These are phyloP conservation scores for Mellilla xanthometata DNA, from an alignment of 2,888 invertebrate genomes.

Conservation along the genomic window DNA sequence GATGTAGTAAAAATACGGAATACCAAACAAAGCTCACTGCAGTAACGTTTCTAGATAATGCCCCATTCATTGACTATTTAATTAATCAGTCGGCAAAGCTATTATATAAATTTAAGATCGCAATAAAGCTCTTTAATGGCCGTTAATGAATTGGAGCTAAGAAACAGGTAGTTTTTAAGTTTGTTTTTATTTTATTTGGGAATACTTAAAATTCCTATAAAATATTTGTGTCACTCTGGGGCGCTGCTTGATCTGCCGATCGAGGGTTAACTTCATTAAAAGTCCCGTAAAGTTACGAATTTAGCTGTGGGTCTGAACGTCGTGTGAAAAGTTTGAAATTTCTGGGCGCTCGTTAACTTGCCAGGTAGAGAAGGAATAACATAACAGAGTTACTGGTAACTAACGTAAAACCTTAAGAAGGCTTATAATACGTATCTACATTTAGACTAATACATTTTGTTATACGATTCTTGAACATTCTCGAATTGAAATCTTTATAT, in stretches of 20 bases:
- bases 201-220: slow-evolving; percentile 61
- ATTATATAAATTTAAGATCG: slow-evolving; percentile 60
- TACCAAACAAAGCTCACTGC: slow-evolving; percentile 41
- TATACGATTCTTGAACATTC: too few species aligned
- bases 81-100: slow-evolving; percentile 61
- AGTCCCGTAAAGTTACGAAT: slow-evolving; percentile 54
- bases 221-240: slow-evolving; percentile 53
- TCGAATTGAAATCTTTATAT: too few species aligned
- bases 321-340: slow-evolving; percentile 40
- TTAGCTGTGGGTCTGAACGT: slow-evolving; percentile 57
- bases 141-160: slow-evolving; percentile 74
- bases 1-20: slow-evolving; percentile 40
- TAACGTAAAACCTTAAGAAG: not conserved
- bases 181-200: slow-evolving; percentile 39
- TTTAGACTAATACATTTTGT: too few species aligned
- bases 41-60: slow-evolving; percentile 24
- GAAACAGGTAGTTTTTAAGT: slow-evolving; percentile 77
- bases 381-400: not conserved
- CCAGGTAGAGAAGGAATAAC: slow-evolving; percentile 19
- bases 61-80: slow-evolving; percentile 62
- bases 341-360: slow-evolving; percentile 29
- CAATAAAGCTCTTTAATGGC: slow-evolving; percentile 71
- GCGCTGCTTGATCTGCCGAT: slow-evolving; percentile 21
- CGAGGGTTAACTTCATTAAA: slow-evolving; percentile 29
- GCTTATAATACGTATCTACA: not conserved